Base-by-base conservation (phyloP, 1,140 invertebrate genomes). In the Drosophila triauraria region DNA sequence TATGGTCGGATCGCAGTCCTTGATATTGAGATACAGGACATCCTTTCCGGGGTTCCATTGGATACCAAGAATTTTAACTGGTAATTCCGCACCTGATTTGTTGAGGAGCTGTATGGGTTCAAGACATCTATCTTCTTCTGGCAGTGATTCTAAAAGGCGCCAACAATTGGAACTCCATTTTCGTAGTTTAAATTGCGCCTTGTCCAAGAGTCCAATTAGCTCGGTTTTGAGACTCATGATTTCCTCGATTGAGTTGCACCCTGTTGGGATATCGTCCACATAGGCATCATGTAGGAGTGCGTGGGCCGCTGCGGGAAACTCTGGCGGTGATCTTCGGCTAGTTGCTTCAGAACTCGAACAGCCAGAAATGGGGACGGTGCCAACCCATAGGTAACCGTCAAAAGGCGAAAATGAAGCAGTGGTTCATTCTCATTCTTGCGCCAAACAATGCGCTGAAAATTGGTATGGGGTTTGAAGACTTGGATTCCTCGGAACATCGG, bases 371-470 rank as follows among this genome's bases (percentile, higher is more conserved):
- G 20, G 20, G 20, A 20, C 20, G 20, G 20, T 17, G 17, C 42
- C 27, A 64, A 35, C 13, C 42, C 62, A 44, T 47, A 38, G 5
- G 27, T 56, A 13, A 56, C 27, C 7, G 51, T 65, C n/a, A 57
- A 13, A 9, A 63, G 27, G 5, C 23, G 35, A 30, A 40, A 53
- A 17, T 43, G 23, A 25, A 15, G 23, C 2, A 27, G 1, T 1
- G 23, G 23, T 15, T 48, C 13, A 25, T 48, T 15, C 6, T 35
- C 32, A 10, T 35, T 9, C 10, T 35, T 35, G 8, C 32, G 32
- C 32, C 32, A 35, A 35, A 35, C 32, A 35, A 35, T 27, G 25
- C 25, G 25, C 25, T 35, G 25, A 48, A 8, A 48, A 25, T 48
- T 48, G 23, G 8, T 47, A 6, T 48, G 6, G 2, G 23, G 46